phyloP scores from a whole-genome alignment of 2,797 vertebrate genomes.

The Discoglossus pictus region DNA sequence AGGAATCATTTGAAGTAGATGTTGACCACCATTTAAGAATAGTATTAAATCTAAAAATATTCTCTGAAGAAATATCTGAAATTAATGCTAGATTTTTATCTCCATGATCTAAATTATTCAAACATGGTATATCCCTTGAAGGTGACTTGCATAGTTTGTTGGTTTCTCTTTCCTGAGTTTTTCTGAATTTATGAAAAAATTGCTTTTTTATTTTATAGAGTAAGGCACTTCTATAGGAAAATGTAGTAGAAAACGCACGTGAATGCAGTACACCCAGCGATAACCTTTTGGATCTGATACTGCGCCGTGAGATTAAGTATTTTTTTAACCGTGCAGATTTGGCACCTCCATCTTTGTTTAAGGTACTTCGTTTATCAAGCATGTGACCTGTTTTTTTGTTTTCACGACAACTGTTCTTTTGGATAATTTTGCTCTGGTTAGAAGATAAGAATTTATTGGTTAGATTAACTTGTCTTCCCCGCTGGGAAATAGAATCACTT shows the following conservation, averaged over 20 bases:
- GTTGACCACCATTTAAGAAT: constrained; percentile 88
- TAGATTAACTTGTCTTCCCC: constrained; percentile 85
- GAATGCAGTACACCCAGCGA: constrained; percentile 86
- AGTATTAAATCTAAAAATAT: constrained; percentile 79
- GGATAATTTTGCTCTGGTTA: constrained; percentile 58
- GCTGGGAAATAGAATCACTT: constrained; percentile 82
- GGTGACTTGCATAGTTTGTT: neutral
- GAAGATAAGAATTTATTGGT: constrained; percentile 74
- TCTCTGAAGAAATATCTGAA: constrained; percentile 77
- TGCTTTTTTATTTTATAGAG: constrained; percentile 82
- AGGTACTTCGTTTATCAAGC: no score
- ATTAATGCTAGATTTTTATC: constrained; percentile 62
- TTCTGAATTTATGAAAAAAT: constrained; percentile 80
- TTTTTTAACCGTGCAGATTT: neutral
- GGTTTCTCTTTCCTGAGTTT: constrained; percentile 65
- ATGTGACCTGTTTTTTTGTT: constrained; percentile 54
- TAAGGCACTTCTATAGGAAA: constrained; percentile 81
- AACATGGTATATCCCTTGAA: constrained; percentile 56
- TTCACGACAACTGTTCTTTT: constrained; percentile 64
- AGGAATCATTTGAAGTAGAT: constrained; percentile 77
- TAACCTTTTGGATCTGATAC: constrained; percentile 82
- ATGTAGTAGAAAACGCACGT: constrained; percentile 78
- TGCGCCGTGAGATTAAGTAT: constrained; percentile 74
- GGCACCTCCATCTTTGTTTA: constrained; percentile 48
- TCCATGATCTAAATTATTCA: constrained; percentile 57